Percentiles rank a stretch among this genome's conserved stretches.
phyloP scores from a whole-genome alignment of 2,888 invertebrate genomes.

The Sipha maydis region DNA sequence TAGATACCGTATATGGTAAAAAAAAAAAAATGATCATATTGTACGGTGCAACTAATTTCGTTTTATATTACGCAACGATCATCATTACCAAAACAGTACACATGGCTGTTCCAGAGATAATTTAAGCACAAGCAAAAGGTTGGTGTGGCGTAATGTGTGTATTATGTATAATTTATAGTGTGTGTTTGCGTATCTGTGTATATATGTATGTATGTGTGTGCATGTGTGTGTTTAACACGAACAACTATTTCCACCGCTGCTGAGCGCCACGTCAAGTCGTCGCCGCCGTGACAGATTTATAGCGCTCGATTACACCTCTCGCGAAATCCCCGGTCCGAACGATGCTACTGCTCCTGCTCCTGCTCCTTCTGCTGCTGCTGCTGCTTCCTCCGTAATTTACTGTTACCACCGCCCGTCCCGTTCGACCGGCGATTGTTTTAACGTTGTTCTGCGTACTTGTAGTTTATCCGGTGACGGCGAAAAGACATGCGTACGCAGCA shows the following conservation, averaged over 20 bases:
- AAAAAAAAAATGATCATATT: too few relatives aligned
- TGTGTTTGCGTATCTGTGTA: too few relatives aligned
- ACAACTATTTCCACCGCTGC: not conserved
- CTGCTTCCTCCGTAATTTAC: not conserved
- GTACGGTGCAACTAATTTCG: too few relatives aligned
- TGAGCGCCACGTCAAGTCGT: constrained; percentile 15
- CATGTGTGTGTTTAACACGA: not conserved
- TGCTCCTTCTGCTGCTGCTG: too few relatives aligned
- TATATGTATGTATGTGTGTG: not conserved
- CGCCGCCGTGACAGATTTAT: constrained; percentile 36
- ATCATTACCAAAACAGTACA: too few relatives aligned
- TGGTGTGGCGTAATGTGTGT: too few relatives aligned
- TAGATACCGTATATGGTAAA: too few relatives aligned
- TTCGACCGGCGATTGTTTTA: not conserved
- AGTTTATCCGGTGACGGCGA: not conserved
- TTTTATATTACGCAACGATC: too few relatives aligned
- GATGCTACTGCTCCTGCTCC: not conserved
- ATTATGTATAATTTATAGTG: too few relatives aligned
- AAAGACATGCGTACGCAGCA: constrained; percentile 17
- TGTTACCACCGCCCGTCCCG: not conserved
- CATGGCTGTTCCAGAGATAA: too few relatives aligned
- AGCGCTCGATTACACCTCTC: constrained; percentile 39
- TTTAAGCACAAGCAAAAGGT: too few relatives aligned
- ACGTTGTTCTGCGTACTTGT: constrained; percentile 9
- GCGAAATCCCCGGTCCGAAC: constrained; percentile 9